Base-by-base conservation (phyloP, 2,888 invertebrate species). In the Aspidiotus rigidus region DNA sequence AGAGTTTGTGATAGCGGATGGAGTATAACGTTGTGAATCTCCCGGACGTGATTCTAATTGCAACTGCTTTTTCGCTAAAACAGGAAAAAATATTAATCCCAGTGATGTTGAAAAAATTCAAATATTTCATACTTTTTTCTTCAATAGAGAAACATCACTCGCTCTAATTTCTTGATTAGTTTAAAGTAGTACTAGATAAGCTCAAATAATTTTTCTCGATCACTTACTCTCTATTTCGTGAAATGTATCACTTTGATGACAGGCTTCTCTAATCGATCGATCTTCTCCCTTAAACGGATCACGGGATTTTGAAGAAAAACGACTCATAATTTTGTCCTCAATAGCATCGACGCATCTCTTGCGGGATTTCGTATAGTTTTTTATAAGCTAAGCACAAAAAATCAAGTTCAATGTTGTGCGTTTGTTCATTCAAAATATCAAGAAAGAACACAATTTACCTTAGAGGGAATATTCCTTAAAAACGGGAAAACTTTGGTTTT, bases 401-500 rank as follows among this genome's bases (percentile, higher is more conserved):
- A 11, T 49, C 49, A 6, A 6, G 11, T 49, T 49, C n/a, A 56
- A 13, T 17, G 13, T 56, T 10, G 56, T 15, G 16, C n/a, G 17
- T 15, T 15, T 56, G 6, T 56, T 56, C 10, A 10, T 2, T 10
- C 3, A 56, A 56, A 56, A 5, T 56, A 16, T 13, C 13, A 56
- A 15, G 7, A 56, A 28, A 28, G 1, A 28, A 28, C 28, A 28
- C 28, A 28, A 11, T 49, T 49, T 49, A 56, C 56, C 16, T 56
- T 56, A 11, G 56, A 56, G 16, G 56, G 17, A 56, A 56, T 56
- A 15, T 56, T 56, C 10, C 17, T 13, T 10, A 56, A 56, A 56
- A 56, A 56, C 7, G 56, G 56, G 3, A 56, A 15, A 56, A 56
- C 17, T 56, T 56, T 10, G 17, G 16, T 56, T 56, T 56, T 15